A percentile compares a stretch with the other conserved stretches of the same genome.
Conservation (phyloP, 2,797 vertebrate species). For the Muscicapa striata region DNA sequence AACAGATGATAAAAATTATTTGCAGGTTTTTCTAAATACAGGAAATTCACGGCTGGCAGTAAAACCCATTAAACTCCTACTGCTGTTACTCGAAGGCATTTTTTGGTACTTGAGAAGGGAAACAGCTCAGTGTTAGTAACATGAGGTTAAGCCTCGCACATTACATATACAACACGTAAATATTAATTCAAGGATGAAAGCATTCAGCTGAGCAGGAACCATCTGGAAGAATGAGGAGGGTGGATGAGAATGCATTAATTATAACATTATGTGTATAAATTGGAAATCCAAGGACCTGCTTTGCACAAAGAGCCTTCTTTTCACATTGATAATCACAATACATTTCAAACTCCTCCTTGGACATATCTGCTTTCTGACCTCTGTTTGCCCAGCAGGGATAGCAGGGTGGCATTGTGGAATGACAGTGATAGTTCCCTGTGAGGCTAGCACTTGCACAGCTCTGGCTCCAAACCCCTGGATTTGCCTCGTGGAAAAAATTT, state of each 20-base stretch:
- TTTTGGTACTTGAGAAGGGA: not conserved
- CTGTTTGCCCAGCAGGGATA: not conserved
- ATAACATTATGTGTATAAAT: not conserved
- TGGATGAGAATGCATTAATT: not conserved
- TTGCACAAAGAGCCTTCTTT: not conserved
- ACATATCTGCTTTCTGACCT: not conserved
- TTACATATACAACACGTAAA: not conserved
- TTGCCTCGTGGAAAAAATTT: not conserved
- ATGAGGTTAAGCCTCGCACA: not conserved
- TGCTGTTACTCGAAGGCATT: not conserved
- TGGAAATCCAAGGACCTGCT: not conserved
- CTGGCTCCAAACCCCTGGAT: not conserved
- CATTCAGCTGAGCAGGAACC: not conserved
- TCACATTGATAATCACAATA: not conserved
- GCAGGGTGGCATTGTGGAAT: not conserved
- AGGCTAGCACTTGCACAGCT: not conserved
- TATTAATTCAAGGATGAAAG: slow-evolving; percentile 12
- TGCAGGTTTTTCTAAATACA: not conserved
- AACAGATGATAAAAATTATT: not conserved
- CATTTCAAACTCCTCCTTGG: not conserved
- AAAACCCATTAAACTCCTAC: not conserved
- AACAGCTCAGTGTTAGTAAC: not conserved
- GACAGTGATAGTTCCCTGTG: not conserved
- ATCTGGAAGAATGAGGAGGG: not conserved
- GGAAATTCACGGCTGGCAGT: not conserved